Evolutionary conservation across 2,113 vertebrate species (phyloP).

Genomic region (Gallinago jamesoni): DNA sequence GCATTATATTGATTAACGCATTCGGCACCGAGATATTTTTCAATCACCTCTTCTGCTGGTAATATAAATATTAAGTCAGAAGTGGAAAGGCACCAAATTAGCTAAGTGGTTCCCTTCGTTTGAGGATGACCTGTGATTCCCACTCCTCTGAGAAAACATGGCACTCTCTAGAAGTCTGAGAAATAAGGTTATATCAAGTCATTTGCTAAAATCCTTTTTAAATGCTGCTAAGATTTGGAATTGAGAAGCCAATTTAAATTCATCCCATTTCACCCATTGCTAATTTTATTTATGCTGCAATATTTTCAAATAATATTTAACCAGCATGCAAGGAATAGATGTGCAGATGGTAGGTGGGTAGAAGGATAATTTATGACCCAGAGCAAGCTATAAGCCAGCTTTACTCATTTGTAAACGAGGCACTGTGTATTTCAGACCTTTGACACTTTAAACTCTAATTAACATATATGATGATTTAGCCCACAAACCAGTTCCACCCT

Average conservation of each 20-base stretch:
- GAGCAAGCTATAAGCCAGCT: not conserved
- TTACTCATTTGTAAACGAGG: not conserved
- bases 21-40: not conserved
- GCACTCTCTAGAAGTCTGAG: not conserved
- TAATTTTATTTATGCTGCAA: constrained; percentile 7
- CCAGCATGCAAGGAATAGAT: not conserved
- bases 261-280: not conserved
- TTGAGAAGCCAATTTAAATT: not conserved
- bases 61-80: not conserved
- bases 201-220: not conserved
- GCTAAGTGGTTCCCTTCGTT: not conserved
- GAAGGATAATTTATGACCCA: not conserved
- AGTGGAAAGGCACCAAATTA: not conserved
- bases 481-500: not conserved
- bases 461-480: not conserved
- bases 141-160: not conserved
- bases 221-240: not conserved
- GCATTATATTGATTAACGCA: rapidly evolving
- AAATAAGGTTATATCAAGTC: not conserved
- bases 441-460: constrained; percentile 1
- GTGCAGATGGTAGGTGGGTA: not conserved
- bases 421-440: not conserved
- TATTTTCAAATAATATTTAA: constrained; percentile 15
- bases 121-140: not conserved
- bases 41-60: not conserved